phyloP scores from a whole-genome alignment of 2,113 vertebrate genomes.

The Blennius ocellaris region DNA sequence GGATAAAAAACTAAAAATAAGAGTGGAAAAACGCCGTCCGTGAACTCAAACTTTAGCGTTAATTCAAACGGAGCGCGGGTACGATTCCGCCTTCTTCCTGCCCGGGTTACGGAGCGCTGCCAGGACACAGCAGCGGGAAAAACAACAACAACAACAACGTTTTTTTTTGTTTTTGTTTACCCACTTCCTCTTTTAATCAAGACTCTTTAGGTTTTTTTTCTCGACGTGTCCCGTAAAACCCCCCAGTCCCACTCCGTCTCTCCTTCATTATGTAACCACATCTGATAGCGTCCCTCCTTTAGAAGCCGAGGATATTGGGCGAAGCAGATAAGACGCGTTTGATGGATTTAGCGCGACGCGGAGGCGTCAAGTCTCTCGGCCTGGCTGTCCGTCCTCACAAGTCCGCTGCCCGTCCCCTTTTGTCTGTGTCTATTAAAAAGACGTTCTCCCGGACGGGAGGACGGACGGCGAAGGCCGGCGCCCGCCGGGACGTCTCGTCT shows the following conservation, averaged over 20 bases:
- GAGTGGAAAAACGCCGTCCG: too few species aligned
- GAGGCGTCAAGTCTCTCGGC: slow-evolving; percentile 70
- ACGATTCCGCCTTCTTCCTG: slow-evolving; percentile 58
- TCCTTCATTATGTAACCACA: slow-evolving; percentile 55
- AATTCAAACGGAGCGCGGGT: slow-evolving; percentile 48
- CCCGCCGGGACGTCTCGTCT: slow-evolving; percentile 72
- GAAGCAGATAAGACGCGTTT: slow-evolving; percentile 66
- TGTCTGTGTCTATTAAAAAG: slow-evolving; percentile 71
- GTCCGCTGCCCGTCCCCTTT: slow-evolving; percentile 62
- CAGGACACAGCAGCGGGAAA: slow-evolving; percentile 59
- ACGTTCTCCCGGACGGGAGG: slow-evolving; percentile 21
- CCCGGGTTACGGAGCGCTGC: slow-evolving; percentile 58
- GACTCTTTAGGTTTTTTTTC: slow-evolving; percentile 8
- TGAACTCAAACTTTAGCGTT: slow-evolving; percentile 59
- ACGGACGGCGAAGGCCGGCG: slow-evolving; percentile 45
- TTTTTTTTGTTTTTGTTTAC: background rate
- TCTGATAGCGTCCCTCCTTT: slow-evolving; percentile 60
- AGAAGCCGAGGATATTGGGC: slow-evolving; percentile 71
- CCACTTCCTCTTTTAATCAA: slow-evolving; percentile 16
- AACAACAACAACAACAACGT: too few species aligned
- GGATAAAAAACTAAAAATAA: too few species aligned
- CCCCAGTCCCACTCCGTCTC: slow-evolving; percentile 14
- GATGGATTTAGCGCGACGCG: slow-evolving; percentile 65
- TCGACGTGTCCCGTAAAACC: slow-evolving; percentile 1
- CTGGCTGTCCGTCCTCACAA: slow-evolving; percentile 70